Percentiles rank a stretch among this genome's conserved stretches.
Conservation (phyloP, 92 coral and sea anemone genomes). For the Muricea muricata region DNA sequence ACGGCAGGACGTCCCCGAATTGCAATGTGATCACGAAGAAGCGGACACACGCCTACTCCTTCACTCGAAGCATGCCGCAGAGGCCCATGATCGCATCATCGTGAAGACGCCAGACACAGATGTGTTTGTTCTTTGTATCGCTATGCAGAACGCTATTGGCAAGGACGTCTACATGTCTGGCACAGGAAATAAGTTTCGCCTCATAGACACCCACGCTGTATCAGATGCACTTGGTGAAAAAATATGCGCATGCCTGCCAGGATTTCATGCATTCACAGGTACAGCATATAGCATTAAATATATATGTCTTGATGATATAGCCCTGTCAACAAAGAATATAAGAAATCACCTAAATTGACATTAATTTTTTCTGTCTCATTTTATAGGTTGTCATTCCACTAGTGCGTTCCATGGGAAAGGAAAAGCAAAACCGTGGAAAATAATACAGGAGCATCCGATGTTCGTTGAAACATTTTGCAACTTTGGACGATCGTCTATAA, state of each 20-base stretch:
- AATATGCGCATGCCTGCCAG: slow-evolving; percentile 18
- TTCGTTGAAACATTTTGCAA: background rate
- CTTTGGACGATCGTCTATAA: slow-evolving; percentile 14
- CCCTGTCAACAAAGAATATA: no score
- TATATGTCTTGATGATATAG: no score
- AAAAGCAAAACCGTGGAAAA: slow-evolving; percentile 32
- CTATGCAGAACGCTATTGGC: slow-evolving; percentile 55
- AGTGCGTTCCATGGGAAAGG: slow-evolving; percentile 46
- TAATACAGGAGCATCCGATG: background rate
- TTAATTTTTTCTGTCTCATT: no score
- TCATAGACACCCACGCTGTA: background rate
- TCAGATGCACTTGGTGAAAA: background rate
- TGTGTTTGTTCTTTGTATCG: slow-evolving; percentile 20
- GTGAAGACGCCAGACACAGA: slow-evolving; percentile 47
- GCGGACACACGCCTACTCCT: slow-evolving; percentile 24
- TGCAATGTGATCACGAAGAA: no score
- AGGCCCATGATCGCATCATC: slow-evolving; percentile 38
- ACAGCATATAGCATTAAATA: no score
- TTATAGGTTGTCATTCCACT: slow-evolving; percentile 25
- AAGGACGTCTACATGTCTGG: slow-evolving; percentile 26
- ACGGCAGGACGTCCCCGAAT: slow-evolving; percentile 55
- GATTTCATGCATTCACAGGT: background rate
- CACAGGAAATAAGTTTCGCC: background rate
- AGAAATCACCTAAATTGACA: no score
- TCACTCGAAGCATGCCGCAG: slow-evolving; percentile 45